Percentiles rank a stretch among this genome's conserved stretches.
Conservation (phyloP, 1,140 invertebrate genomes). For the Ruditapes philippinarum region DNA sequence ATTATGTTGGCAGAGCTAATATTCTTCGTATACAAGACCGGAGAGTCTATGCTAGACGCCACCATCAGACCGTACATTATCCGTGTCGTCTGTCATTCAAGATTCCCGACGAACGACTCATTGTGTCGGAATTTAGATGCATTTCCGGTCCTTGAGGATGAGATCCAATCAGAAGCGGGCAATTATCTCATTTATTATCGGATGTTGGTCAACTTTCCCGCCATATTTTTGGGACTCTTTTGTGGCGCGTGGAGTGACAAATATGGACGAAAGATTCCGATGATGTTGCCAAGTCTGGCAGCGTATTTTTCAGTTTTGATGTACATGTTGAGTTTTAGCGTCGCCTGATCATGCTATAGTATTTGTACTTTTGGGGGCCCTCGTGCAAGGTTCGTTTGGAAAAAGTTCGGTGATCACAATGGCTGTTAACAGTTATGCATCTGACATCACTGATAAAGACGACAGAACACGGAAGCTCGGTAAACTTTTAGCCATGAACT, state of each 20-base stretch:
- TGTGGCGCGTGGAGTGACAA: conserved; percentile 86
- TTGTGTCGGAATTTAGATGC: conserved; percentile 70
- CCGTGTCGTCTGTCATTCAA: conserved; percentile 79
- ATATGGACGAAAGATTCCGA: conserved; percentile 85
- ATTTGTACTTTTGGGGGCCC: conserved; percentile 81
- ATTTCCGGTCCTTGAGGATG: conserved; percentile 73
- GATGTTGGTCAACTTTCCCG: conserved; percentile 85
- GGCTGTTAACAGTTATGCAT: conserved; percentile 85
- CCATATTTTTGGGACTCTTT: conserved; percentile 84
- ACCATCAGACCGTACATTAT: conserved; percentile 83
- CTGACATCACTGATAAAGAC: conserved; percentile 81
- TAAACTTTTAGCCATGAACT: conserved; percentile 85
- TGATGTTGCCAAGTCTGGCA: conserved; percentile 84
- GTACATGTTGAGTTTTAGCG: conserved; percentile 80
- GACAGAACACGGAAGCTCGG: conserved; percentile 82
- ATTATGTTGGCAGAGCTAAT: conserved; percentile 79
- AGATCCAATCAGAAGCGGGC: conserved; percentile 79
- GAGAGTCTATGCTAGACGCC: conserved; percentile 85
- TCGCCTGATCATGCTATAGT: conserved; percentile 67
- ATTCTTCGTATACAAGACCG: conserved; percentile 86
- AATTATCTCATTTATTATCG: conserved; percentile 83
- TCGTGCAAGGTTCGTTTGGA: conserved; percentile 82
- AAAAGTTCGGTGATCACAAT: conserved; percentile 86
- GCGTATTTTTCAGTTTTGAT: conserved; percentile 81
- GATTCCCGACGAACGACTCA: conserved; percentile 70